Evolutionary conservation across 1,140 invertebrate species (phyloP).

Genomic region (Mycetomoellerius zeteki): DNA sequence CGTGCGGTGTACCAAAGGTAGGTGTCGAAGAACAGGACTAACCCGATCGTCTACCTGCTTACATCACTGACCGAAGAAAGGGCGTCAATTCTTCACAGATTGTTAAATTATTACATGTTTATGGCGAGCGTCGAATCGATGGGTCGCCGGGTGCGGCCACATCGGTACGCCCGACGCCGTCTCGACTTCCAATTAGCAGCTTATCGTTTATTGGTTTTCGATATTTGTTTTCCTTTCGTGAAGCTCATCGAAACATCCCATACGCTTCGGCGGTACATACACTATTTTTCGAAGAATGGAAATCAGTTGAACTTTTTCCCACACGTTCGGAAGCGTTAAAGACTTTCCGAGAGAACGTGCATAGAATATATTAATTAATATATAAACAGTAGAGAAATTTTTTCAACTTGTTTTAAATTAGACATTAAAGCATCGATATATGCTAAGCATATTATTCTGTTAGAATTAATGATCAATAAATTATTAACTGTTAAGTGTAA

Average conservation of each 20-base stretch:
- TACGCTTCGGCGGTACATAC: constrained; percentile 29
- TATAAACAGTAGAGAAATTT: constrained; percentile 8
- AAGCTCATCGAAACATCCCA: constrained; percentile 59
- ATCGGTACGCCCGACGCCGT: constrained; percentile 76
- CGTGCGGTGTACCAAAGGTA: constrained; percentile 9
- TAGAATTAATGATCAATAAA: background rate
- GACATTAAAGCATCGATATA: background rate
- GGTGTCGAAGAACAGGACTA: constrained; percentile 57
- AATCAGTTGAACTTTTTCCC: constrained; percentile 61
- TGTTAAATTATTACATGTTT: constrained; percentile 75
- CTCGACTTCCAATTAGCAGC: constrained; percentile 85
- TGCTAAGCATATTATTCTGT: background rate
- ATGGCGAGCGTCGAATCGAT: constrained; percentile 75
- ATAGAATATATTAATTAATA: constrained; percentile 48
- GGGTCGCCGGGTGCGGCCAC: constrained; percentile 62
- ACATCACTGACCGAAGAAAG: constrained; percentile 27
- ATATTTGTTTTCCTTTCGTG: constrained; percentile 81
- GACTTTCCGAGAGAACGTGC: constrained; percentile 6
- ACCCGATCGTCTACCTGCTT: constrained; percentile 41
- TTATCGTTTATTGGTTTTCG: constrained; percentile 86
- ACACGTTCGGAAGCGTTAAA: background rate
- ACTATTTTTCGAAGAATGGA: constrained; percentile 60
- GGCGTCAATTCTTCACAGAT: constrained; percentile 62
- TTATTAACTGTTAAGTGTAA: background rate
- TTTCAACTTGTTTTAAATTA: background rate